Base-by-base conservation (phyloP, 2,113 vertebrate species). In the Globicephala melas region DNA sequence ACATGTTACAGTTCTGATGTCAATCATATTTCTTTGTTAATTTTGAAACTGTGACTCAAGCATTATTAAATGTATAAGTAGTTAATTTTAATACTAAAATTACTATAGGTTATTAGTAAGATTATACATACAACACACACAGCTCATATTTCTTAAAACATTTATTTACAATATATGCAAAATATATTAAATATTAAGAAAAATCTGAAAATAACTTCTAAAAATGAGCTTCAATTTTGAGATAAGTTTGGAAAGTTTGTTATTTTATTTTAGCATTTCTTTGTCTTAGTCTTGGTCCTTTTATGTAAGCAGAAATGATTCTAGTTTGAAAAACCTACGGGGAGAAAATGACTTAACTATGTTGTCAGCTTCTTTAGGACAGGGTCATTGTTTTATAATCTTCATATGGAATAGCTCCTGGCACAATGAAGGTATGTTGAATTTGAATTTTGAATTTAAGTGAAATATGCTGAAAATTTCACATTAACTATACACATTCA, bases 401-500 rank as follows among this genome's bases (percentile, higher is more conserved):
- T 88, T 90, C 88, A 44, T 10, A 11, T 80, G 79, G 80, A 83
- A 96, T 60, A 83, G 89, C 94, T 96, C 55, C 63, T 11, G 58
- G 94, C 88, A 71, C 73, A 50, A 73, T 36, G 63, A 77, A 74
- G 87, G 81, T 92, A 95, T 92, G 96, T 67, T 53, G 83, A 84
- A 95, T 95, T 84, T 96, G 82, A 96, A 97, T 93, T 98, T 89
- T 90, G 96, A 96, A 88, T 97, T 95, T 12, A 2, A 79, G 93
- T 93, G 94, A 98, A 98, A 98, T 92, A 95, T 81, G 36, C 95
- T 95, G 92, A 98, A 91, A 97, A 97, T 98, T 95, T 94, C 41
- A 70, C 73, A 92, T 84, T 97, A 97, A 89, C 2, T 18, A 98
- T 91, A 99, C 98, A 98, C 98, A 98, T 99, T 98, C 98, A 98